Conservation (phyloP, 2,888 invertebrate genomes). For the Antheraea assamensis region DNA sequence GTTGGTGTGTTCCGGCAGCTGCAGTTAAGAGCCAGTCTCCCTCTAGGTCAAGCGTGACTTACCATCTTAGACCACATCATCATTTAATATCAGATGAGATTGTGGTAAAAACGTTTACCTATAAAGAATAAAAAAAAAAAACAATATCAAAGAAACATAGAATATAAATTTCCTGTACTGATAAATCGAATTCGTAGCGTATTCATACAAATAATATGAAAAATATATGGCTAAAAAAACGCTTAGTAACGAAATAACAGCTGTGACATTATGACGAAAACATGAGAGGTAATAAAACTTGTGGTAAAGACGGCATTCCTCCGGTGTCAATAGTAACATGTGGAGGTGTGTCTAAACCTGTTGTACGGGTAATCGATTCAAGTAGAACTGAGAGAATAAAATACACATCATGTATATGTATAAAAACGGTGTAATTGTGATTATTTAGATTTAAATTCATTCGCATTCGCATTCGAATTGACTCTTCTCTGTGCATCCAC, state of each 20-base stretch:
- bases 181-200: not conserved
- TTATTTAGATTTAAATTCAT: too few species aligned
- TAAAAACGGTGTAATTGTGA: too few species aligned
- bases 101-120: too few species aligned
- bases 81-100: too few species aligned
- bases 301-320: not conserved
- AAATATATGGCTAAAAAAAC: not conserved
- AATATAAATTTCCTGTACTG: not conserved
- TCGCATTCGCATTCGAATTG: too few species aligned
- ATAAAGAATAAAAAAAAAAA: too few species aligned
- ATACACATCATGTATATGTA: not conserved
- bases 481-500: too few species aligned
- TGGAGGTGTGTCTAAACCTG: slow-evolving; percentile 1
- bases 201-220: not conserved
- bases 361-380: not conserved
- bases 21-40: too few species aligned
- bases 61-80: too few species aligned
- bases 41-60: too few species aligned
- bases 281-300: not conserved
- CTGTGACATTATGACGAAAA: not conserved
- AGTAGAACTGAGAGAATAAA: not conserved
- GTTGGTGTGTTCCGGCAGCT: too few species aligned
- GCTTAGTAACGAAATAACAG: not conserved
- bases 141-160: not conserved
- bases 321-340: not conserved